Evolutionary conservation across 2,888 invertebrate species (phyloP).

Genomic region (Cataglyphis cursor): DNA sequence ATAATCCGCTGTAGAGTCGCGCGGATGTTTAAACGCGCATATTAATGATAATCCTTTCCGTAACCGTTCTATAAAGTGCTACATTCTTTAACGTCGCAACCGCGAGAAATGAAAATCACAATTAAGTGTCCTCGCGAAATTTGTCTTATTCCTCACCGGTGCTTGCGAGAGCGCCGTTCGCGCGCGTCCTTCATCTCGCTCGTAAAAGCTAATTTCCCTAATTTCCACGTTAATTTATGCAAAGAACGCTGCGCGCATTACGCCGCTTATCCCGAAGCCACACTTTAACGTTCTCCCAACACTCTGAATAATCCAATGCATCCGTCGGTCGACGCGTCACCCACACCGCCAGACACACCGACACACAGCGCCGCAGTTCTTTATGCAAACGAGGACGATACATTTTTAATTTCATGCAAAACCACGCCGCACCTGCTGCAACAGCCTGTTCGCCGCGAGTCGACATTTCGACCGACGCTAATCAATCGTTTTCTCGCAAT

Average conservation of each 20-base stretch:
- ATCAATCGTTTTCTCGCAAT: constrained; percentile 26
- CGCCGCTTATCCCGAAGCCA: constrained; percentile 44
- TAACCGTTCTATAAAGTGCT: background rate
- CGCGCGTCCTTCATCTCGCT: constrained; percentile 30
- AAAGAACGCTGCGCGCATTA: constrained; percentile 46
- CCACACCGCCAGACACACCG: constrained; percentile 33
- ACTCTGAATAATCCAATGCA: constrained; percentile 53
- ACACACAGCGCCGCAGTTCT: constrained; percentile 28
- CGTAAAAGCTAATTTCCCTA: constrained; percentile 50
- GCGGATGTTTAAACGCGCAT: background rate
- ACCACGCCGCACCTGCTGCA: constrained; percentile 50
- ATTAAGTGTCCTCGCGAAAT: constrained; percentile 32
- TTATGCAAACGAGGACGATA: constrained; percentile 54
- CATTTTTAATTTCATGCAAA: constrained; percentile 57
- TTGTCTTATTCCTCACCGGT: constrained; percentile 12
- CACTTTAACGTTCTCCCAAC: constrained; percentile 52
- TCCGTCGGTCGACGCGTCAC: constrained; percentile 36
- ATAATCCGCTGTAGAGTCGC: background rate
- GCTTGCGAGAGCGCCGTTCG: too few species aligned
- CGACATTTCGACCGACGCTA: constrained; percentile 27
- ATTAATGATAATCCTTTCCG: background rate
- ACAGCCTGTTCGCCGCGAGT: constrained; percentile 12
- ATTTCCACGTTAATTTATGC: constrained; percentile 55
- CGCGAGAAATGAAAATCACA: constrained; percentile 14
- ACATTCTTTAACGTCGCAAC: background rate